A percentile compares a stretch with the other conserved stretches of the same genome.
These are phyloP conservation scores for Cistogaster globosa DNA, from an alignment of 2,888 invertebrate genomes.

Conservation along the genomic window DNA sequence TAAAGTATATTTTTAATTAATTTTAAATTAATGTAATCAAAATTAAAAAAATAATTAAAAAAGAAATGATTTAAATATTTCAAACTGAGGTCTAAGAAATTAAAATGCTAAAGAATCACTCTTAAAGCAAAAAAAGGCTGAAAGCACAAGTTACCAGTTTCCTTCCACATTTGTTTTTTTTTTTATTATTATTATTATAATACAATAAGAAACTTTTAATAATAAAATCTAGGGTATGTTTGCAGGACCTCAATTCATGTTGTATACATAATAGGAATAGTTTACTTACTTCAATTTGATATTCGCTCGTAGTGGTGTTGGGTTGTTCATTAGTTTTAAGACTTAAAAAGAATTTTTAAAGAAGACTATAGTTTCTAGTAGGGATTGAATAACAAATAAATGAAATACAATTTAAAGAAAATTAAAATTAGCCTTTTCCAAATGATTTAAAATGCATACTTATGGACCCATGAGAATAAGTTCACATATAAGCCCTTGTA, in stretches of 20 bases:
- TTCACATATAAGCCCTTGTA: too few relatives aligned
- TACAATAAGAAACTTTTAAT: slow-evolving; percentile 1
- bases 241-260: slow-evolving; percentile 47
- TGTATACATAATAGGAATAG: neutral
- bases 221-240: slow-evolving; percentile 49
- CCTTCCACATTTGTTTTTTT: neutral
- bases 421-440: too few relatives aligned
- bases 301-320: neutral
- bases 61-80: neutral
- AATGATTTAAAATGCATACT: too few relatives aligned
- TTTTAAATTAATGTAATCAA: neutral
- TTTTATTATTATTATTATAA: neutral
- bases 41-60: neutral
- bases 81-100: slow-evolving; percentile 1
- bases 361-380: too few relatives aligned
- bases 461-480: too few relatives aligned
- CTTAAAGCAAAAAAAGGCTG: slow-evolving; percentile 12
- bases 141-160: neutral
- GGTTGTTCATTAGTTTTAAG: slow-evolving; percentile 5
- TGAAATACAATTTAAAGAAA: too few relatives aligned
- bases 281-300: neutral
- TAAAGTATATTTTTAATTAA: neutral
- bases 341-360: neutral
- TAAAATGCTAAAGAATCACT: neutral
- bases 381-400: too few relatives aligned